Conservation (phyloP, 35 echinoderm and acorn worm genomes). For the Eucidaris tribuloides region DNA sequence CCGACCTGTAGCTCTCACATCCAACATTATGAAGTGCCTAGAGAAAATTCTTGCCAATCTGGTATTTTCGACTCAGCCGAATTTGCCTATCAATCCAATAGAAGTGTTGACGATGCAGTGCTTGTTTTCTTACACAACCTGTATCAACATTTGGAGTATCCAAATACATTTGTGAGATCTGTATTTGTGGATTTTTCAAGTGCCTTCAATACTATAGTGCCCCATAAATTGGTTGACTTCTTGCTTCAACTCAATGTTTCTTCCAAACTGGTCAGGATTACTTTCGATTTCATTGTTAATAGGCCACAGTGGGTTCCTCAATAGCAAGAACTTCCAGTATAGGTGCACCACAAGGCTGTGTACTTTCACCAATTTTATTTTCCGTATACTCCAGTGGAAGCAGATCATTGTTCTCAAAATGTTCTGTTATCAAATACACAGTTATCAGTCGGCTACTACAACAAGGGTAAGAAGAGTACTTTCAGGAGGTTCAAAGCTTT, state of each 20-base stretch:
- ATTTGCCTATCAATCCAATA: too few species aligned
- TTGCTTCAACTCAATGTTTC: not conserved
- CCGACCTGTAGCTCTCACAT: slow-evolving; percentile 24
- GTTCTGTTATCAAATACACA: not conserved
- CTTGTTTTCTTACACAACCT: slow-evolving; percentile 5
- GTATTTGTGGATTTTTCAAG: not conserved
- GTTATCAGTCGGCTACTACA: too few species aligned
- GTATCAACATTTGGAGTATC: not conserved
- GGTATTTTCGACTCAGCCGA: too few species aligned
- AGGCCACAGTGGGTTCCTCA: not conserved
- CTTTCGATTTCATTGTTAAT: not conserved
- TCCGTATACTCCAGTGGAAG: not conserved
- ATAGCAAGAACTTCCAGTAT: not conserved
- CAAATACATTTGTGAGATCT: slow-evolving; percentile 26
- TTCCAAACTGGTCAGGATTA: not conserved
- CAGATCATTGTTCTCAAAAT: not conserved
- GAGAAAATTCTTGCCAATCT: slow-evolving; percentile 2
- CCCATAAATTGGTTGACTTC: not conserved
- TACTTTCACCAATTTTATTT: not conserved
- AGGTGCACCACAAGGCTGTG: not conserved
- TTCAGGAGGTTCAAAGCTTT: too few species aligned
- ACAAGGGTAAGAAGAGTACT: too few species aligned
- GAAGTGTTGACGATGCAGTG: too few species aligned
- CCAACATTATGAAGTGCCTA: slow-evolving; percentile 11
- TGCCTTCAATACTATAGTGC: slow-evolving; percentile 3